These are phyloP conservation scores for Xiphydria camelus DNA, from an alignment of 2,888 invertebrate species.

Conservation along the genomic window DNA sequence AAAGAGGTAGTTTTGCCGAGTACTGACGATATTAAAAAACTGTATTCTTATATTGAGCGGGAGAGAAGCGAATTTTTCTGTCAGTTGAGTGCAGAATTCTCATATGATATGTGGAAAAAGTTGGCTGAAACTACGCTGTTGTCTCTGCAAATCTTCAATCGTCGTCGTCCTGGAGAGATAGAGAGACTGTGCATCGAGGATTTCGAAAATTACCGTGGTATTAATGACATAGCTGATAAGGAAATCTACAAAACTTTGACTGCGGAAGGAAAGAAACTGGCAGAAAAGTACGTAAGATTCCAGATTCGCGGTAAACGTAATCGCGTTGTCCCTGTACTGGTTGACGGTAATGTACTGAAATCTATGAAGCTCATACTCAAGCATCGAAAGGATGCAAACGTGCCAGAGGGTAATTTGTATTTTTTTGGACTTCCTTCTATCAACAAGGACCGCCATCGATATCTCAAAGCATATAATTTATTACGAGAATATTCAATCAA, in stretches of 20 bases:
- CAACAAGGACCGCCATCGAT: constrained; percentile 13
- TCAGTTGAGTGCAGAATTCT: constrained; percentile 10
- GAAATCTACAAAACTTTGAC: constrained; percentile 20
- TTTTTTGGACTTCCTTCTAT: constrained; percentile 21
- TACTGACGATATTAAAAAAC: constrained; percentile 18
- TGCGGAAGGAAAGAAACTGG: constrained; percentile 9
- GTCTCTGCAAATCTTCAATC: constrained; percentile 30
- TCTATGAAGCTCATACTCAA: constrained; percentile 18
- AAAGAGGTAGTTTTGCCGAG: constrained; percentile 9
- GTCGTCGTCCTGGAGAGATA: constrained; percentile 29
- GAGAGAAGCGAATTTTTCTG: constrained; percentile 5
- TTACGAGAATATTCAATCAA: constrained; percentile 25
- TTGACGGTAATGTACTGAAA: constrained; percentile 16
- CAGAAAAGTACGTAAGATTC: constrained; percentile 17
- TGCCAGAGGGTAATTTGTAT: constrained; percentile 18
- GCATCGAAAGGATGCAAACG: constrained; percentile 13
- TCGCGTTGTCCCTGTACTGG: constrained; percentile 21
- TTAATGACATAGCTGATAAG: too few relatives aligned
- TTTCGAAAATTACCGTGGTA: constrained; percentile 24
- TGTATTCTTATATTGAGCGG: constrained; percentile 12
- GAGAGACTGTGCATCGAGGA: constrained; percentile 25
- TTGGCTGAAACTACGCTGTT: constrained; percentile 23
- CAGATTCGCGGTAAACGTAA: constrained; percentile 23
- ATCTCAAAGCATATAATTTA: constrained; percentile 30
- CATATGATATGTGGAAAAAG: constrained; percentile 14